Conservation (phyloP, 1,140 invertebrate genomes). For the Ceratina australensis region DNA sequence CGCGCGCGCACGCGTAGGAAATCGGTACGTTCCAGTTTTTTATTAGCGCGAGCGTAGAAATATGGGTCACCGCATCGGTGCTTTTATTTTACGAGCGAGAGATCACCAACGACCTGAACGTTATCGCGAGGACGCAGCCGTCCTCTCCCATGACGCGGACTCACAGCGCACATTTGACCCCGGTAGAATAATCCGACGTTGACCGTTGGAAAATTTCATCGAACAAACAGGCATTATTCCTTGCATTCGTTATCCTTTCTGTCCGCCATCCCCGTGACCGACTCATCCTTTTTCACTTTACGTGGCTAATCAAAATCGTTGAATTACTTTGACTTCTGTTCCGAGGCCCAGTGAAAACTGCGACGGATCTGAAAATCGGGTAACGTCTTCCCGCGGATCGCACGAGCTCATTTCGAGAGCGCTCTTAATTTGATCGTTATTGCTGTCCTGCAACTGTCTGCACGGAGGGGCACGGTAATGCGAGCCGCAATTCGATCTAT, state of each 20-base stretch:
- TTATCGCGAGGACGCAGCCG: constrained; percentile 27
- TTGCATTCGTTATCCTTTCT: neutral
- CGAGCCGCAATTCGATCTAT: constrained; percentile 62
- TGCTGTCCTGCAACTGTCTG: neutral
- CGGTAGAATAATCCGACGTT: neutral
- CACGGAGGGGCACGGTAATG: constrained; percentile 34
- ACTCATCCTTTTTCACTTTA: neutral
- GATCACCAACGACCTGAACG: constrained; percentile 9
- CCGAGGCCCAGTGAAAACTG: too few species aligned
- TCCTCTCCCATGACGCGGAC: neutral
- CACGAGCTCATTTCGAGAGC: too few species aligned
- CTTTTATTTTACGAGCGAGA: constrained; percentile 22
- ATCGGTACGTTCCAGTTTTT: constrained; percentile 4
- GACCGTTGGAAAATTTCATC: constrained; percentile 11
- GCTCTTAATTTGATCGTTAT: neutral
- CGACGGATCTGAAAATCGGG: too few species aligned
- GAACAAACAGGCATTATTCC: neutral
- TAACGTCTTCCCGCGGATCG: too few species aligned
- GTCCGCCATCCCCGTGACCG: neutral
- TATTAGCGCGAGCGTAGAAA: neutral
- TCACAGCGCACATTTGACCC: neutral
- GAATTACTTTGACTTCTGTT: too few species aligned
- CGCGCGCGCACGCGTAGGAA: neutral
- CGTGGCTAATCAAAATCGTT: too few species aligned
- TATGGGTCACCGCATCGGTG: constrained; percentile 30